Evolutionary conservation across 2,113 vertebrate species (phyloP).

Genomic region (Hippocampus barbouri): DNA sequence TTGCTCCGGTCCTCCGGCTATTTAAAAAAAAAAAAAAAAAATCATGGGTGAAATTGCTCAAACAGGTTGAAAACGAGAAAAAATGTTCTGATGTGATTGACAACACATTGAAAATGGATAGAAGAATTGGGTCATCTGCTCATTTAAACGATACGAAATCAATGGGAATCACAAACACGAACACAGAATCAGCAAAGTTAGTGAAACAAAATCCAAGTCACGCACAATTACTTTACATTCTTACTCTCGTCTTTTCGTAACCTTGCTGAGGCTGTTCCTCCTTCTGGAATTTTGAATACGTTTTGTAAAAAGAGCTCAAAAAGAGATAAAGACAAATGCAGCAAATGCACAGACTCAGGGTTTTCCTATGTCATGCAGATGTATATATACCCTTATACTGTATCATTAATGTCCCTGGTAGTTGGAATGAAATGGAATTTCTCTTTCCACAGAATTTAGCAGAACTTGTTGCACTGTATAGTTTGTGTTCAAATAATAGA

Average conservation of each 20-base stretch:
- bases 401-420: neutral
- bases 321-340: neutral
- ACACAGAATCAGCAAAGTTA: neutral
- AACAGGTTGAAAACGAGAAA: too few species aligned
- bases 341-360: too few species aligned
- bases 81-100: too few species aligned
- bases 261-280: neutral
- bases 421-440: constrained; percentile 1
- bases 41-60: too few species aligned
- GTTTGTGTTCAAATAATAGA: too few species aligned
- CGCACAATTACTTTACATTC: neutral
- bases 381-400: too few species aligned
- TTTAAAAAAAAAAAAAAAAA: too few species aligned
- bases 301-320: neutral
- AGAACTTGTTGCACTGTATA: neutral
- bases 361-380: too few species aligned
- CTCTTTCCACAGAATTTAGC: constrained; percentile 8
- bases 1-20: too few species aligned
- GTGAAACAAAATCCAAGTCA: neutral
- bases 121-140: too few species aligned
- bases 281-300: neutral
- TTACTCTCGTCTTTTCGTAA: neutral
- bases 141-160: neutral
- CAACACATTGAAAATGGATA: too few species aligned
- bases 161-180: neutral